Base-by-base conservation (phyloP, 2,113 vertebrate genomes). In the Gavia stellata region DNA sequence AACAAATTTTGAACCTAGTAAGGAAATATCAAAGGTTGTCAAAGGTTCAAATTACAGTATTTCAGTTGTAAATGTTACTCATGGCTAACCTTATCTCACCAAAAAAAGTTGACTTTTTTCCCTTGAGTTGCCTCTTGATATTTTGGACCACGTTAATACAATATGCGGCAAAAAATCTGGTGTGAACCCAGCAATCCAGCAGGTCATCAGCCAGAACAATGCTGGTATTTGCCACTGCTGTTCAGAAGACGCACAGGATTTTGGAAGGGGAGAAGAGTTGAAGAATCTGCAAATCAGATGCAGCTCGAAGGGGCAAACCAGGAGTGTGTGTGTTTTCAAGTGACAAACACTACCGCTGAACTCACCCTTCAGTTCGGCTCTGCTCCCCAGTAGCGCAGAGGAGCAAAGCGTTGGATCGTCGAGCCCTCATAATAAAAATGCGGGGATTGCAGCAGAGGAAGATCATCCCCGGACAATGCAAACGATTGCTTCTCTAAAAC, bases 11-110 rank as follows among this genome's bases (percentile, higher is more conserved):
- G 50, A 59, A 25, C 21, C 31, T 14, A 24, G 58, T 2, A 24
- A 52, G 82, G 74, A 95, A 96, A 94, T 95, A 94, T 9, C 93
- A 95, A 85, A n/a, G 70, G 89, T 42, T 80, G 44, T 11, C 81
- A 26, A 33, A 68, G 93, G 83, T 84, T 94, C 84, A 52, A 17
- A 19, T 34, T 20, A 47, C 5, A 88, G 62, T 38, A 2, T 62
- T 83, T 52, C 78, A 20, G 4, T 83, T 95, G 91, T 85, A 2
- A 29, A 3, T 6, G 66, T 66, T 77, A 10, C 65, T 85, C 19
- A 5, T 8, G 90, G 34, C 63, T 86, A 79, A 66, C 59, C 29
- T 28, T 38, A 61, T 55, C 44, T 74, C 53, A 23, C 25, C 19
- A 7, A 2, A 4, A 15, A 45, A 13, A 9, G n/a, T 33, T 2